Base-by-base conservation (phyloP, 2,113 vertebrate genomes). In the Ploceus nigricollis region DNA sequence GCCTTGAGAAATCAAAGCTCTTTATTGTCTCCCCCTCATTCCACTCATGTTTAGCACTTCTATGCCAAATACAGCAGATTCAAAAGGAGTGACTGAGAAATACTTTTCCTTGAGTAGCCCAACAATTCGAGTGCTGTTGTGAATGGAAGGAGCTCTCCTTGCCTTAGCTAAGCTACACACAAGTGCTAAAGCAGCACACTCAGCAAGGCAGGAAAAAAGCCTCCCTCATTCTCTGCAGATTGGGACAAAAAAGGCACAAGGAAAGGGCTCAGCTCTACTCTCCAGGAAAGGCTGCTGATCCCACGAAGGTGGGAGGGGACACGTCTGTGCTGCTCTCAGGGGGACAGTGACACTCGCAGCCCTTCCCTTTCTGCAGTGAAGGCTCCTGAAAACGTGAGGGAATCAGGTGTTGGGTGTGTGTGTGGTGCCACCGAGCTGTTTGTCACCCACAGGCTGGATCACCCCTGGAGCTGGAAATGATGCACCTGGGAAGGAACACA, bases 181-280 rank as follows among this genome's bases (percentile, higher is more conserved):
- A 23, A 50, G 45, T 10, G 68, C 76, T 64, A 68, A 66, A 78
- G 30, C 25, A 53, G 48, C 14, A 30, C 9, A 28, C 47, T 51
- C 5, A 20, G 33, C 1, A 1, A 76, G n/a, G 61, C 33, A 64
- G 44, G 18, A 39, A 20, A 37, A 79, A 86, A 82, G 22, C 53
- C 37, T 76, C 0, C 1, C 30, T 57, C 27, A 33, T 86, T 61
- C 56, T 68, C 30, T 27, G 13, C 11, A 82, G 33, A 70, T 23
- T 30, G 11, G 25, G 31, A 15, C n/a, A 22, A 10, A 35, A 40
- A 39, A 9, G 3, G 4, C 17, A 18, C 15, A 56, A 42, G 40
- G 19, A 47, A 69, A 75, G 7, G 27, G 10, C 31, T 70, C 39
- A 53, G 24, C 30, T 24, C n/a, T 0, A 0, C 28, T 14, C 24